Base-by-base conservation (phyloP, 2,888 invertebrate genomes). In the Drosophila ustulata region DNA sequence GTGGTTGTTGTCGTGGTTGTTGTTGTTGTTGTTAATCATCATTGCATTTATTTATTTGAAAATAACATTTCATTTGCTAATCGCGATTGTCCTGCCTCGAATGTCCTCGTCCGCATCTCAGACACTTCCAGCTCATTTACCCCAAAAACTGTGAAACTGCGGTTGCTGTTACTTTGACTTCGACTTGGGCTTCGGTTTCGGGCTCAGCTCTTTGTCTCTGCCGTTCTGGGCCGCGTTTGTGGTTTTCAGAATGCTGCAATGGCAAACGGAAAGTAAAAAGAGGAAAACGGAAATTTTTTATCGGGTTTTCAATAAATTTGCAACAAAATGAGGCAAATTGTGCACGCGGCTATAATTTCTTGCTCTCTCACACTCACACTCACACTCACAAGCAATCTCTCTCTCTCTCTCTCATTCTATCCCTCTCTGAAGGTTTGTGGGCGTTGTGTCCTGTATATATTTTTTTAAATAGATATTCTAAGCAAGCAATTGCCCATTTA, bases 111-210 rank as follows among this genome's bases (percentile, higher is more conserved):
- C 46, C 64, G 25, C n/a, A 26, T 64, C 70, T 62, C 63, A 66
- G 52, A 65, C 65, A 72, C 63, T 87, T 82, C 84, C 87, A 80
- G 88, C 69, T 76, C 82, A 84, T 81, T 82, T 73, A 39, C 55
- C 49, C 65, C 45, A 50, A 52, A 7, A 43, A 49, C 30, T 30
- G 39, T 5, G 66, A 25, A 46, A 43, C 49, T 58, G 68, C 34
- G 18, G 34, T 13, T 23, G 6, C 45, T 62, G 25, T 11, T 43
- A 30, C 13, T 45, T n/a, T 13, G 37, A 2, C 13, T 39, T 6
- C 7, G 25, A 4, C 28, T n/a, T 23, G 11, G 23, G 25, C 11
- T 45, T 25, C 9, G 39, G 13, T 7, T 39, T 39, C 13, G 18
- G 3, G 13, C 7, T 13, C 34, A 23, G 43, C n/a, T 43, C 45